Base-by-base conservation (phyloP, 2,888 invertebrate species). In the Cephus spinipes region DNA sequence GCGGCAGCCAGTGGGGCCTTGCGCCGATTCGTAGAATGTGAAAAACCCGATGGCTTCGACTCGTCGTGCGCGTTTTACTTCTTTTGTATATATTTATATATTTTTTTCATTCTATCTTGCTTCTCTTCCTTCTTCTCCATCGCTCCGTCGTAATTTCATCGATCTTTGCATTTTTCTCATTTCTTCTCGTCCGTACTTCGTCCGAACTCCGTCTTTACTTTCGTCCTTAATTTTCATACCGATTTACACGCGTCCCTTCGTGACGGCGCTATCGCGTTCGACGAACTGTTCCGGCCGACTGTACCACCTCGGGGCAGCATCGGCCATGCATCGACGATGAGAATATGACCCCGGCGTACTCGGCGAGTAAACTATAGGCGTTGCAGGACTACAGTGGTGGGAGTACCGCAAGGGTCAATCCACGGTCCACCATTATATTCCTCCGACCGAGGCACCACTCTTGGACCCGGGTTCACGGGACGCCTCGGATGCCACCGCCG, bases 321-420 rank as follows among this genome's bases (percentile, higher is more conserved):
- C 35, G 74, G 33, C 23, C 84, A 83, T 79, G 82, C 87, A 87
- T 88, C 87, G 85, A 74, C 88, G 89, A 89, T 89, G 90, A 89
- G 90, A 89, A 89, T 90, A 90, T 90, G 90, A 90, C 89, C 89
- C 89, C 87, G 84, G 84, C 85, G 83, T 85, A 73, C 78, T 79
- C 77, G 77, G 77, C 78, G 83, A 82, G 82, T 73, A 69, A 78
- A 77, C 78, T 55, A 82, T 79, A 86, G 86, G 83, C 84, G 83
- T 85, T 82, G 81, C 82, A 83, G 74, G 80, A 79, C 79, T 76
- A 78, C 77, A 73, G 73, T 89, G 88, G 89, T 90, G 90, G 90
- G 89, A 90, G 90, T 90, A 90, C 89, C 90, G 90, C 90, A 90
- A 90, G 90, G 90, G 90, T 90, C 90, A 90, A 90, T 89, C 89